Conservation (phyloP, 2,888 invertebrate genomes). For the Steinernema hermaphroditum region DNA sequence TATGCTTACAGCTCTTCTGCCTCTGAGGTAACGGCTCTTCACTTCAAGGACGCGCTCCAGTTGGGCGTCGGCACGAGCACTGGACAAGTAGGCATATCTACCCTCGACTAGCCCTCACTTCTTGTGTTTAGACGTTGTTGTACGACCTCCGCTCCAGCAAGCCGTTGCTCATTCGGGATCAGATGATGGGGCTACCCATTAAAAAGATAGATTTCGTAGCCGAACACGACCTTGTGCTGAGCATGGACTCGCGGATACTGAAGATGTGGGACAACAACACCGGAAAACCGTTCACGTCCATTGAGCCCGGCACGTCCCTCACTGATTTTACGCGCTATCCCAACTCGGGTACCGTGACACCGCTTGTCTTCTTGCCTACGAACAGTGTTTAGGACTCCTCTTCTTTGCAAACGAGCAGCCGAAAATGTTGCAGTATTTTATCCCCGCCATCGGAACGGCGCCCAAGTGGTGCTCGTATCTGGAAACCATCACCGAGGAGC, state of each 20-base stretch:
- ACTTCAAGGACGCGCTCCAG: slow-evolving; percentile 70
- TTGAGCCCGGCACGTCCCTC: slow-evolving; percentile 78
- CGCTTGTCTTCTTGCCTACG: background rate
- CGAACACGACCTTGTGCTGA: slow-evolving; percentile 76
- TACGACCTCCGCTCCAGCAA: slow-evolving; percentile 91
- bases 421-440: slow-evolving; percentile 91
- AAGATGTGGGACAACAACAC: slow-evolving; percentile 84
- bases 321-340: slow-evolving; percentile 77
- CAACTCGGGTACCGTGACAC: slow-evolving; percentile 50
- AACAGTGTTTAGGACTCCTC: slow-evolving; percentile 73
- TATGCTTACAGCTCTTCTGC: background rate
- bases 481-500: slow-evolving; percentile 92
- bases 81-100: slow-evolving; percentile 78
- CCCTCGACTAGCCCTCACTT: too few species aligned
- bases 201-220: slow-evolving; percentile 80
- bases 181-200: slow-evolving; percentile 89
- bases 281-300: slow-evolving; percentile 88
- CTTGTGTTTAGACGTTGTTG: slow-evolving; percentile 74
- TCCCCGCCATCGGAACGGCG: slow-evolving; percentile 78
- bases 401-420: slow-evolving; percentile 92
- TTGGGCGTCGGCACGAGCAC: slow-evolving; percentile 87
- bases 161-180: slow-evolving; percentile 87
- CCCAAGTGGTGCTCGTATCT: slow-evolving; percentile 96
- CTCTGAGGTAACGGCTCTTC: slow-evolving; percentile 77
- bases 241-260: slow-evolving; percentile 83